Evolutionary conservation across 92 coral and sea anemone species (phyloP).

Genomic region (Bergia sp.): DNA sequence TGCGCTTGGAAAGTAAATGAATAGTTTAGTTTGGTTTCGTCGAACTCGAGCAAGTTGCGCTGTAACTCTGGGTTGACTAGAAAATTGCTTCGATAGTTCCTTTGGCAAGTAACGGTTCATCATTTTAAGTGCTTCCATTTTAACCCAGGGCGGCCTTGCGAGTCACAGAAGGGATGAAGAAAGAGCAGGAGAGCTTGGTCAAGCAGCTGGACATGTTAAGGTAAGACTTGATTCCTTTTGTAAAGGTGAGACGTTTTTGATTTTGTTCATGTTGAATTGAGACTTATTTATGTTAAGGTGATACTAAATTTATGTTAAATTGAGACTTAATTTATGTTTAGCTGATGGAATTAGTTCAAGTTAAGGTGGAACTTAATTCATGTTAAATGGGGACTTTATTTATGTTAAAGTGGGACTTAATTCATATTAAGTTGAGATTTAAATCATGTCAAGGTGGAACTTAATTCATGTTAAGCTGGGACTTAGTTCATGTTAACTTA

Average conservation of each 20-base stretch:
- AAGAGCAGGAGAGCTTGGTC: slow-evolving; percentile 90
- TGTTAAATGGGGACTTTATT: neutral
- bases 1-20: too few relatives aligned
- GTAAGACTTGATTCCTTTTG: slow-evolving; percentile 41
- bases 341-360: neutral
- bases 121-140: neutral
- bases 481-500: neutral
- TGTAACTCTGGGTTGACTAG: neutral
- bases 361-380: neutral
- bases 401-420: neutral
- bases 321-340: neutral
- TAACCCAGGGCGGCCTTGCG: slow-evolving; percentile 80
- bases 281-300: neutral
- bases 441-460: neutral
- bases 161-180: slow-evolving; percentile 92
- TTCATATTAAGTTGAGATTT: neutral
- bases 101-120: neutral
- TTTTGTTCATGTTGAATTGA: neutral
- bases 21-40: neutral
- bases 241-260: neutral
- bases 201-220: slow-evolving; percentile 93
- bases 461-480: neutral
- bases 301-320: neutral
- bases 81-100: neutral
- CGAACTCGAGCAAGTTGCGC: neutral